Conservation (phyloP, 2,113 vertebrate genomes). For the Hippopotamus amphibius region DNA sequence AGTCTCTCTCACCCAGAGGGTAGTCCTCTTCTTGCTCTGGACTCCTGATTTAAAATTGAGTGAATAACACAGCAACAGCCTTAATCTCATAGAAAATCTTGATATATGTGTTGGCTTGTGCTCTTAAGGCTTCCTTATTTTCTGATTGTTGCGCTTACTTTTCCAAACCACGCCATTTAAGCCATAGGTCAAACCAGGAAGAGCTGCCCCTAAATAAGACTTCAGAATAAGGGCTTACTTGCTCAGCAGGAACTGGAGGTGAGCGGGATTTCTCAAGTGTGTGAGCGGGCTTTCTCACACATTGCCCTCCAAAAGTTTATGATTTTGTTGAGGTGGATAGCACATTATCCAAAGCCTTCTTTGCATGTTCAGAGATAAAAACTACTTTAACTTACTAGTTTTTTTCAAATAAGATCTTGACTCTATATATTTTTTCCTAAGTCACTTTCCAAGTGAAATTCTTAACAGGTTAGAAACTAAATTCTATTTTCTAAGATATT, state of each 20-base stretch:
- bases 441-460: not conserved
- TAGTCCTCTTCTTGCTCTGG: not conserved
- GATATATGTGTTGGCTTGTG: not conserved
- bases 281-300: not conserved
- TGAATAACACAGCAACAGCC: not conserved
- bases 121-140: not conserved
- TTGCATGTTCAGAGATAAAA: not conserved
- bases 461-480: not conserved
- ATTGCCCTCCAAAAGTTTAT: not conserved
- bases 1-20: too few species aligned
- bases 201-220: rapidly evolving
- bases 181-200: not conserved
- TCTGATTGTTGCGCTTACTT: not conserved
- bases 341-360: not conserved
- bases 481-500: not conserved
- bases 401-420: not conserved
- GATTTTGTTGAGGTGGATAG: not conserved
- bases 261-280: not conserved
- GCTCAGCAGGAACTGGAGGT: too few species aligned
- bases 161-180: not conserved
- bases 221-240: not conserved
- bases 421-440: not conserved
- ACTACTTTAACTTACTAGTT: not conserved
- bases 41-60: not conserved
- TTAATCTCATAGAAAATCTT: not conserved